phyloP scores from a whole-genome alignment of 1,140 invertebrate genomes.

The Hydropsyche tenuis region DNA sequence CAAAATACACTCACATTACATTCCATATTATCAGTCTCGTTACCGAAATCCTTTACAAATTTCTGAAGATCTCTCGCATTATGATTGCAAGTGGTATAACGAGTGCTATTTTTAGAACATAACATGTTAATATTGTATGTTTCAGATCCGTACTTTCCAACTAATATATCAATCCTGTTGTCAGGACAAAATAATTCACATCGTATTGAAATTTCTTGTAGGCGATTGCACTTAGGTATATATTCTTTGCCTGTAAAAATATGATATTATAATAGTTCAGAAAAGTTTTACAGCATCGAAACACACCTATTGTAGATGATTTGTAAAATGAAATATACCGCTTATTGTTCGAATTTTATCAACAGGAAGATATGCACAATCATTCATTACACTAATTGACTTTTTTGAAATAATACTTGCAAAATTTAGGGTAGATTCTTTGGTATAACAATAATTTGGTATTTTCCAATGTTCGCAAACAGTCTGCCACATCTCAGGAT shows the following conservation, averaged over 20 bases:
- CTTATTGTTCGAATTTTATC: conserved; percentile 54
- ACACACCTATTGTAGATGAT: background rate
- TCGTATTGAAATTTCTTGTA: background rate
- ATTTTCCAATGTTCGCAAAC: conserved; percentile 63
- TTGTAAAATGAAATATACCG: conserved; percentile 37
- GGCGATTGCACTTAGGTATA: background rate
- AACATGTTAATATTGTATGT: conserved; percentile 7
- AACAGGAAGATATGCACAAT: conserved; percentile 52
- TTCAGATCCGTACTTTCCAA: background rate
- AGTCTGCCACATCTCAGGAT: conserved; percentile 59
- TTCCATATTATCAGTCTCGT: conserved; percentile 32
- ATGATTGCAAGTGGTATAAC: conserved; percentile 34
- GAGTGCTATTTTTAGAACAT: conserved; percentile 41
- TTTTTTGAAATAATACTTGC: conserved; percentile 50
- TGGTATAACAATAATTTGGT: conserved; percentile 58
- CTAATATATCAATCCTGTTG: conserved; percentile 27
- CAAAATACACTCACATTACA: conserved; percentile 37
- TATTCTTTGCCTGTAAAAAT: conserved; percentile 24
- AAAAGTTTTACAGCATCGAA: too few species aligned
- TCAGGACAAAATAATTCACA: conserved; percentile 40
- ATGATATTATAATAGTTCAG: background rate
- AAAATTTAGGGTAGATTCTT: conserved; percentile 52
- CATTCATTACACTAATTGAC: conserved; percentile 48
- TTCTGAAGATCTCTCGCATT: conserved; percentile 18
- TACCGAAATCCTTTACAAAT: conserved; percentile 34